Conservation (phyloP, 2,113 vertebrate genomes). For the Toxotes jaculatrix region DNA sequence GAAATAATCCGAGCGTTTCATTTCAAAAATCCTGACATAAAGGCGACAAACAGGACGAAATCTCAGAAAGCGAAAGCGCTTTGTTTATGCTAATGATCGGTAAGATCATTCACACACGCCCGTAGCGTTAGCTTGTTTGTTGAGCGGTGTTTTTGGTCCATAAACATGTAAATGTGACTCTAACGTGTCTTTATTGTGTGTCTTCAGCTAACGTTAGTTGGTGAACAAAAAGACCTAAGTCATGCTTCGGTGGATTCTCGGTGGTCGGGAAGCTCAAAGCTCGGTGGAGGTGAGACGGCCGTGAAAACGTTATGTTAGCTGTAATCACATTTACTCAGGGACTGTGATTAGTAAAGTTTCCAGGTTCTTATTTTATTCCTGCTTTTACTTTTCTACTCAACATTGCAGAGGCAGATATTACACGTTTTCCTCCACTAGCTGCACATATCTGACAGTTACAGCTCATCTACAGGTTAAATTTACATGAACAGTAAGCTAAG, state of each 20-base stretch:
- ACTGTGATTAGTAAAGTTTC: neutral
- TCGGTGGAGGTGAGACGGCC: slow-evolving; percentile 86
- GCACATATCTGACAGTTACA: neutral
- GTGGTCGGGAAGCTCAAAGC: slow-evolving; percentile 90
- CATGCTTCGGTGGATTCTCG: slow-evolving; percentile 95
- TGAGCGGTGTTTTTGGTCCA: neutral
- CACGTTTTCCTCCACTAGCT: neutral
- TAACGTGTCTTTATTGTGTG: neutral
- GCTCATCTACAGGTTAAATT: no score
- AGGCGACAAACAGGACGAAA: neutral
- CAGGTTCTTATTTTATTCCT: no score
- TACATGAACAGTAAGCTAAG: no score
- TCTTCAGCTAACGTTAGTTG: neutral
- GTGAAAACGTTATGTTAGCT: neutral
- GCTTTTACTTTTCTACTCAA: neutral
- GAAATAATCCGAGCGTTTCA: accelerated
- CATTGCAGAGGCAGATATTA: neutral
- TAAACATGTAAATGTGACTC: no score
- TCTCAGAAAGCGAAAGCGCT: neutral
- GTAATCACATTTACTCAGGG: neutral
- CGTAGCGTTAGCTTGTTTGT: slow-evolving; percentile 14
- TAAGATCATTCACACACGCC: neutral
- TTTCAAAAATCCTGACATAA: no score
- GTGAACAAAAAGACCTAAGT: neutral
- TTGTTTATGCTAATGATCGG: slow-evolving; percentile 18